phyloP scores from a whole-genome alignment of 2,797 vertebrate species.

The Naso thynnoides region DNA sequence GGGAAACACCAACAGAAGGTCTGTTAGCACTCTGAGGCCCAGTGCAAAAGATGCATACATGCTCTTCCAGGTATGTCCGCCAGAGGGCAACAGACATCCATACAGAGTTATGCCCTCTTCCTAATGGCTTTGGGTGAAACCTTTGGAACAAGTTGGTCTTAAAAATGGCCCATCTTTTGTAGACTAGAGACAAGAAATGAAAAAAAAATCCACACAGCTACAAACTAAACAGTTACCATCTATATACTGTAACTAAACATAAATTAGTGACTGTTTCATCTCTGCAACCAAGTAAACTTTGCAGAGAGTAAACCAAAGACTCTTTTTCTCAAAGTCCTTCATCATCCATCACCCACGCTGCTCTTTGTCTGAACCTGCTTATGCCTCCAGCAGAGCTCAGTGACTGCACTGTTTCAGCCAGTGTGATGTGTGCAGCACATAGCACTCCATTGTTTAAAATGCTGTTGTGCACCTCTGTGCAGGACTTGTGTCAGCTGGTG shows the following conservation, averaged over 20 bases:
- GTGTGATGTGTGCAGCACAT: slow-evolving; percentile 32
- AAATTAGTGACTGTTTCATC: slow-evolving; percentile 5
- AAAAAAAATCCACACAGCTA: neutral
- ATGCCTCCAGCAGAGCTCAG: slow-evolving; percentile 34
- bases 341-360: slow-evolving; percentile 24
- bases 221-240: neutral
- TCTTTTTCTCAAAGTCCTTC: neutral
- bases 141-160: neutral
- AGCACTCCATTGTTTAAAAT: slow-evolving; percentile 48
- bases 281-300: slow-evolving; percentile 6
- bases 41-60: slow-evolving; percentile 99
- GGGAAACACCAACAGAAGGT: slow-evolving; percentile 96
- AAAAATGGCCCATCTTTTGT: slow-evolving; percentile 1
- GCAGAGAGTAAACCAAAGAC: slow-evolving; percentile 3
- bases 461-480: slow-evolving; percentile 31
- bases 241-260: neutral
- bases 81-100: slow-evolving; percentile 52
- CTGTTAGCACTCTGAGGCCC: slow-evolving; percentile 94
- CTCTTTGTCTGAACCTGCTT: slow-evolving; percentile 17
- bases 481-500: slow-evolving; percentile 98
- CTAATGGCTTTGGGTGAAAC: neutral
- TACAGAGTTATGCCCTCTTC: neutral
- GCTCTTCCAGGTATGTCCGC: slow-evolving; percentile 95
- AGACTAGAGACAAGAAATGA: neutral
- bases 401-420: slow-evolving; percentile 30